Percentiles rank a stretch among this genome's conserved stretches.
Conservation (phyloP, 2,888 invertebrate species). For the Plusia festucae region DNA sequence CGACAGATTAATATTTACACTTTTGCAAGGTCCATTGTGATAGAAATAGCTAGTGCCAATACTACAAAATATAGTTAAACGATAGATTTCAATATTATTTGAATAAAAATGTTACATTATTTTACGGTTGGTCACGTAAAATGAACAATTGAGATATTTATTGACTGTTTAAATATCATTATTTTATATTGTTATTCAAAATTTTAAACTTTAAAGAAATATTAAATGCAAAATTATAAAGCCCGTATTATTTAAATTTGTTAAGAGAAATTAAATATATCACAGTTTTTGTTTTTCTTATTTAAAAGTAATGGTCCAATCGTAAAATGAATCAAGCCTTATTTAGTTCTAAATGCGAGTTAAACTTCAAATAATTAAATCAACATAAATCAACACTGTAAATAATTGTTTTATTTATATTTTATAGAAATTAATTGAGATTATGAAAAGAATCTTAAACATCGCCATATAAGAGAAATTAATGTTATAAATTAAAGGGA, state of each 20-base stretch:
- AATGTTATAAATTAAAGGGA: constrained; percentile 58
- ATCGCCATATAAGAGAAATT: constrained; percentile 56
- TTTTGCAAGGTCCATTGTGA: constrained; percentile 82
- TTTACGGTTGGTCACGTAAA: constrained; percentile 45
- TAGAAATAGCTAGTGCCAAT: constrained; percentile 86
- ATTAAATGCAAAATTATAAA: neutral
- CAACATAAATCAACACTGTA: no score
- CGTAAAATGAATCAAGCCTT: constrained; percentile 40
- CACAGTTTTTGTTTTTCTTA: neutral
- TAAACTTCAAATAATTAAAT: constrained; percentile 31
- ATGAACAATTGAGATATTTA: constrained; percentile 10
- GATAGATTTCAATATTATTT: constrained; percentile 50
- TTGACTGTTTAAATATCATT: neutral
- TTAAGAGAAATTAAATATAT: constrained; percentile 13
- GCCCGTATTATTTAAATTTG: constrained; percentile 42
- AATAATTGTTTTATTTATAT: constrained; percentile 49
- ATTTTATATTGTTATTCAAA: neutral
- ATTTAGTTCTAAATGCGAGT: constrained; percentile 36
- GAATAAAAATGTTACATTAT: constrained; percentile 34
- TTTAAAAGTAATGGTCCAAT: constrained; percentile 45
- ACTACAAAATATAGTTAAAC: constrained; percentile 46
- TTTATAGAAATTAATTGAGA: constrained; percentile 48
- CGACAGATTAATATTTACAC: constrained; percentile 47
- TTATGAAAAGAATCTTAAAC: constrained; percentile 48
- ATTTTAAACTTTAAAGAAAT: neutral